A percentile compares a stretch with the other conserved stretches of the same genome.
phyloP scores from a whole-genome alignment of 30 jellyfish, hydroid and myxozoan species.

The Hydractinia symbiolongicarpus region DNA sequence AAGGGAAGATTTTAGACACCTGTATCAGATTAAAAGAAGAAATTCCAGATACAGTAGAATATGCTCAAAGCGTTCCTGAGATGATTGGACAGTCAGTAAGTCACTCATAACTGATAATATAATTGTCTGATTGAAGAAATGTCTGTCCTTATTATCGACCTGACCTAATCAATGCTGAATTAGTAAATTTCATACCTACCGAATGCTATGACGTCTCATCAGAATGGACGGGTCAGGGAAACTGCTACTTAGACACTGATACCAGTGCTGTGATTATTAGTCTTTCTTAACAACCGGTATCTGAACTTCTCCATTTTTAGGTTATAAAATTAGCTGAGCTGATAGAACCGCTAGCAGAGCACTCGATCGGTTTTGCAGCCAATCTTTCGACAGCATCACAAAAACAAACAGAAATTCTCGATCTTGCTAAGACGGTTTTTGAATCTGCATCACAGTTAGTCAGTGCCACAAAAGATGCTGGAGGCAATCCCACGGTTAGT shows the following conservation, averaged over 20 bases:
- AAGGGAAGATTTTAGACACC: slow-evolving; percentile 2
- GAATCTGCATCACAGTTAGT: slow-evolving; percentile 32
- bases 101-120: not conserved
- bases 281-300: no score
- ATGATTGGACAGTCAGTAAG: slow-evolving; percentile 19
- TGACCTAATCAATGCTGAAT: no score
- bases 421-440: slow-evolving; percentile 25
- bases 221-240: no score
- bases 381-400: slow-evolving; percentile 10
- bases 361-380: slow-evolving; percentile 21
- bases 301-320: not conserved
- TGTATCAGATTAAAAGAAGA: not conserved
- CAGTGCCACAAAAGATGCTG: slow-evolving; percentile 21
- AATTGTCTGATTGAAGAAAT: no score
- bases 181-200: no score
- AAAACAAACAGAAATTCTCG: slow-evolving; percentile 29
- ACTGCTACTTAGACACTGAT: no score
- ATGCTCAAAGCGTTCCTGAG: slow-evolving; percentile 16
- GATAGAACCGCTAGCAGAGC: slow-evolving; percentile 4
- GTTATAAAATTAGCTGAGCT: slow-evolving; percentile 17
- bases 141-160: no score
- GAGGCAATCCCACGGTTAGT: slow-evolving; percentile 20
- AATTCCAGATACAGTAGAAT: slow-evolving; percentile 16
- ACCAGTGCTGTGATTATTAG: no score
- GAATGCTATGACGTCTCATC: no score